Evolutionary conservation across 2,888 invertebrate species (phyloP).

Genomic region (Eristalis arbustorum): DNA sequence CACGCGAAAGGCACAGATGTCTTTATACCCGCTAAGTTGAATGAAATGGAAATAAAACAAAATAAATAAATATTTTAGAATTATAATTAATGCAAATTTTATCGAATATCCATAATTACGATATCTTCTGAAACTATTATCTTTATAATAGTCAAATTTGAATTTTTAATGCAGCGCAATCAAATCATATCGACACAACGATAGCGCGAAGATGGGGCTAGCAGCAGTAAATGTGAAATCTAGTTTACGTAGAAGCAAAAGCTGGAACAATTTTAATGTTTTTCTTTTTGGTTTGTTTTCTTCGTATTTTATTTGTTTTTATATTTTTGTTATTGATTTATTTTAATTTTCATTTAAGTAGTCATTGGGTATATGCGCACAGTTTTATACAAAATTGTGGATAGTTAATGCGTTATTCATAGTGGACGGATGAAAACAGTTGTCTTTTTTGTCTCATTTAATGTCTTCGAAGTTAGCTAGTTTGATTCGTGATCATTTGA

Average conservation of each 20-base stretch:
- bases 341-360: background rate
- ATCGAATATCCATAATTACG: conserved; percentile 68
- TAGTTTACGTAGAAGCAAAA: conserved; percentile 35
- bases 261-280: background rate
- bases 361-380: background rate
- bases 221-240: conserved; percentile 64
- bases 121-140: conserved; percentile 64
- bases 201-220: conserved; percentile 1
- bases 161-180: conserved; percentile 66
- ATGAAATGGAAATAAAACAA: conserved; percentile 39
- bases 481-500: too few relatives aligned
- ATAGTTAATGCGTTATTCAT: too few relatives aligned
- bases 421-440: too few relatives aligned
- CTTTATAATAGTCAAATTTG: conserved; percentile 62
- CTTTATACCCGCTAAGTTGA: background rate
- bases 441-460: too few relatives aligned
- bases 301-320: background rate
- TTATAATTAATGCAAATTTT: conserved; percentile 69
- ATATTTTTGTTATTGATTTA: background rate
- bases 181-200: conserved; percentile 57
- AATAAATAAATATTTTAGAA: conserved; percentile 59
- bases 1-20: conserved; percentile 44
- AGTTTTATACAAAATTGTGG: background rate
- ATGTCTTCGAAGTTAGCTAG: too few relatives aligned
- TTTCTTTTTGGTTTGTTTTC: conserved; percentile 10